Conservation (phyloP, 1,140 invertebrate species). For the Popillia japonica region DNA sequence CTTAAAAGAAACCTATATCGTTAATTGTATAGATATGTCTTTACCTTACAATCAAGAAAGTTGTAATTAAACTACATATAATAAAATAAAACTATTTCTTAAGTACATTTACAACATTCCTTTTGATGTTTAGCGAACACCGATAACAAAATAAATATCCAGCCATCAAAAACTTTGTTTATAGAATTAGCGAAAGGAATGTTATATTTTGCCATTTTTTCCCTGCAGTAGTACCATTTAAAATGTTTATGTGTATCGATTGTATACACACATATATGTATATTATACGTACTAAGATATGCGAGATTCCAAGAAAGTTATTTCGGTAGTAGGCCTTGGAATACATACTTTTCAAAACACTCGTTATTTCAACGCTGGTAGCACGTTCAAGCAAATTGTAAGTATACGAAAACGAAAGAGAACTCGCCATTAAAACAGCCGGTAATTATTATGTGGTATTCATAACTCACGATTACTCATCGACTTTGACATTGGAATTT, state of each 20-base stretch:
- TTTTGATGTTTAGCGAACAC: neutral
- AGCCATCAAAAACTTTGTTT: neutral
- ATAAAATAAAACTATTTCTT: neutral
- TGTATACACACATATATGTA: too few relatives aligned
- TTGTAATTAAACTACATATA: neutral
- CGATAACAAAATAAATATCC: neutral
- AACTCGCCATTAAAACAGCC: neutral
- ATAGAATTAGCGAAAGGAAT: neutral
- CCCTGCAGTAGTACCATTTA: neutral
- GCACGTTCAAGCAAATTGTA: neutral
- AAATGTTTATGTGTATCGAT: neutral
- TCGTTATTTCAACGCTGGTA: neutral
- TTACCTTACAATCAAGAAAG: too few relatives aligned
- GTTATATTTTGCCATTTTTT: neutral
- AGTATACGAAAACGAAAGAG: neutral
- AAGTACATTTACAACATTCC: neutral
- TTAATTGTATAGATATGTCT: too few relatives aligned
- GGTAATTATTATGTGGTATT: constrained; percentile 26
- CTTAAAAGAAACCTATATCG: too few relatives aligned
- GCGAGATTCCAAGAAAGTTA: constrained; percentile 1
- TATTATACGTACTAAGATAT: neutral
- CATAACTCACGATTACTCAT: constrained; percentile 9
- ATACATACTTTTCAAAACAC: neutral
- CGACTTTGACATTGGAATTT: constrained; percentile 32
- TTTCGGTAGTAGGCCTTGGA: neutral